Base-by-base conservation (phyloP, 1,140 invertebrate species). In the Drosophila lacertosa region DNA sequence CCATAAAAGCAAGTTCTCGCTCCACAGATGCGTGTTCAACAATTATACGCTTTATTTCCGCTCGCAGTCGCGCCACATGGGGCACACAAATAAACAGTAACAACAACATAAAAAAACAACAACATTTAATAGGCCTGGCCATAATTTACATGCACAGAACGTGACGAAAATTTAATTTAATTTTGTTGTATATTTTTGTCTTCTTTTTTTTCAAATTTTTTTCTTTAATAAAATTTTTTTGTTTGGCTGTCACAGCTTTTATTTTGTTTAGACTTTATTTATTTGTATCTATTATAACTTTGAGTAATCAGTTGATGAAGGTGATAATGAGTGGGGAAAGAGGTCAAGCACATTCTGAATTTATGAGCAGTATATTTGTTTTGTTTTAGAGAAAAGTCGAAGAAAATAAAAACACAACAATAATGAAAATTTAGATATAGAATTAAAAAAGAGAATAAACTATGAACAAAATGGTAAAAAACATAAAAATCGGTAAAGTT, bases 31-130 rank as follows among this genome's bases (percentile, higher is more conserved):
- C 60, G 51, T 70, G 59, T 50, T 57, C 20, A 57, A 66, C 68
- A 71, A 71, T 71, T 71, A 71, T 71, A 58, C 62, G 62, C 51
- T 71, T 65, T 71, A 71, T 66, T 71, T 71, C 68, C 68, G 67
- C 50, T 70, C 37, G 13, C 60, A 39, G 59, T 37, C 59, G 44
- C 51, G 35, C 37, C 68, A 65, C 62, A 58, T 71, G 68, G 45
- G 60, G 53, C 62, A 53, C 44, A 57, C 48, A 35, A 37, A 47
- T 24, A 54, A 26, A 26, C n/a, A 16, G 9, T 4, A 35, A 16
- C 20, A 53, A 26, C 9, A 57, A 29, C n/a, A 45, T 22, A 48
- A 20, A 51, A 62, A 11, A 42, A 42, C 47, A 63, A 53, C 9
- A 53, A 53, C 39, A 37, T 54, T 54, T 58, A 33, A 47, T 57